Evolutionary conservation across 2,888 invertebrate species (phyloP).

Genomic region (Polymixis lichenea): DNA sequence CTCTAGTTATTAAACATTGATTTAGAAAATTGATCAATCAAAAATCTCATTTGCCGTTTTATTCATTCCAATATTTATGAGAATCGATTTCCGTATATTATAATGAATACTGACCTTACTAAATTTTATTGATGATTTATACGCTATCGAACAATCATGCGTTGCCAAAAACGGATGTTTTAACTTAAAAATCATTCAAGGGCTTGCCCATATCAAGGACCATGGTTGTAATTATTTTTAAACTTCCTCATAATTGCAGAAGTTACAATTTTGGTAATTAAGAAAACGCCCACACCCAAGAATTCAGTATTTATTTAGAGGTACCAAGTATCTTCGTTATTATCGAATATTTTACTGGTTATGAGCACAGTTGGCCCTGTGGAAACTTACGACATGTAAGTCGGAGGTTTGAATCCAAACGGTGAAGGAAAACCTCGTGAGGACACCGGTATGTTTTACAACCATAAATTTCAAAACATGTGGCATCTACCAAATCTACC

Average conservation of each 20-base stretch:
- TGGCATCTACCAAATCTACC: no score
- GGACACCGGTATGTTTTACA: no score
- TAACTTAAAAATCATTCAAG: conserved; percentile 50
- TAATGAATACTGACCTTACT: conserved; percentile 65
- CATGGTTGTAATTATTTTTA: conserved; percentile 31
- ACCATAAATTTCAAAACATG: no score
- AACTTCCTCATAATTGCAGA: conserved; percentile 35
- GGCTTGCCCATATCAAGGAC: conserved; percentile 47
- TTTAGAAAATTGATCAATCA: conserved; percentile 68
- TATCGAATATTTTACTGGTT: not conserved
- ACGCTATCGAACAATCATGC: conserved; percentile 31
- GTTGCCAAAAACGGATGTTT: conserved; percentile 59
- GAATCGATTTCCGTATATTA: conserved; percentile 63
- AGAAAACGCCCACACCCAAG: conserved; percentile 6
- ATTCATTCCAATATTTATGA: conserved; percentile 63
- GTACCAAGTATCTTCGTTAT: not conserved
- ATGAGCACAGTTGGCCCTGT: no score
- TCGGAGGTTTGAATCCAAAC: no score
- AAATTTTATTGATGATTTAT: conserved; percentile 57
- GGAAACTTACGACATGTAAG: no score
- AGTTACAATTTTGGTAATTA: conserved; percentile 29
- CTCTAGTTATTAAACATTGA: conserved; percentile 55
- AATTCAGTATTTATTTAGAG: conserved; percentile 9
- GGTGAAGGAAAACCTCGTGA: no score
- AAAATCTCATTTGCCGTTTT: conserved; percentile 64